Conservation (phyloP, 2,113 vertebrate species). For the Zootoca vivipara region DNA sequence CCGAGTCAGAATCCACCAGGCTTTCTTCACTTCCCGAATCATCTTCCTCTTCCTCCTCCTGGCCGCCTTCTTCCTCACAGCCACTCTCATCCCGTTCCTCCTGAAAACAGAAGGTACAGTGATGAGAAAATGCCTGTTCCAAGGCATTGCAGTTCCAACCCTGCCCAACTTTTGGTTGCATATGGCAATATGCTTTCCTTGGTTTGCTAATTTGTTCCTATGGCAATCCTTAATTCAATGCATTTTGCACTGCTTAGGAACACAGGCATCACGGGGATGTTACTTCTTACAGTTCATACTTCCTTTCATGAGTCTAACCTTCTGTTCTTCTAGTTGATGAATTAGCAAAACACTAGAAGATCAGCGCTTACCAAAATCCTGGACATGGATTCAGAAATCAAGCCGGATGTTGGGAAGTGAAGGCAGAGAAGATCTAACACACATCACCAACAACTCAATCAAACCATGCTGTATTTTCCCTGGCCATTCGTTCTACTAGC, state of each 20-base stretch:
- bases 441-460: not conserved
- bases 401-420: not conserved
- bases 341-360: not conserved
- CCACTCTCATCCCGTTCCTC: constrained; percentile 91
- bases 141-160: not conserved
- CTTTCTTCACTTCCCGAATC: constrained; percentile 94
- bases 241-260: not conserved
- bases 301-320: not conserved
- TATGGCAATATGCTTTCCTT: not conserved
- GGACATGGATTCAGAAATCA: not conserved
- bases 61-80: constrained; percentile 91
- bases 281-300: not conserved
- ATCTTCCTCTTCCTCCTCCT: constrained; percentile 85
- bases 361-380: not conserved
- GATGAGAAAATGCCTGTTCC: not conserved
- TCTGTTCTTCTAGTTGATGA: not conserved
- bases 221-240: not conserved
- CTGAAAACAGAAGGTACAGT: constrained; percentile 67
- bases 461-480: not conserved
- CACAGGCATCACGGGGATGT: not conserved
- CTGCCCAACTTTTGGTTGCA: not conserved
- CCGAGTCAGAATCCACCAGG: constrained; percentile 92
- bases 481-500: not conserved
- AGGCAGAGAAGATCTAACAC: not conserved
- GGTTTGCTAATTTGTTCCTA: not conserved